Evolutionary conservation across 2,888 invertebrate genomes (phyloP), one percentile per base, ranked within the genome.

Genomic region (Ganaspis brasiliensis): DNA sequence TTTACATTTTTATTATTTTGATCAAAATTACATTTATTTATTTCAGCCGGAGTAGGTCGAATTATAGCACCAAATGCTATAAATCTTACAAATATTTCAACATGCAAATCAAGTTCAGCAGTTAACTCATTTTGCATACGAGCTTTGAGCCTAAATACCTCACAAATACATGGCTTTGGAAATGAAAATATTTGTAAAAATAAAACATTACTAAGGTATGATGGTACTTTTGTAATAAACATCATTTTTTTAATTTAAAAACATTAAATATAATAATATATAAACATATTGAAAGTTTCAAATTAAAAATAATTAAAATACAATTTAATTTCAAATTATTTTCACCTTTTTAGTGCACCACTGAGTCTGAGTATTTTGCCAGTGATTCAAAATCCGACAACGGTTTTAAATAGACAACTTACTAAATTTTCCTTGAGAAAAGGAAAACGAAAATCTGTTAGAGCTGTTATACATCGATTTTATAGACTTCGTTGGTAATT

Each of bases 361-460:
- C 6, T 40, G 45, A 21, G 73, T 14, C 75, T 26, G 1, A 61
- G 21, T 31, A 72, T 78, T 4, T 56, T 80, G 19, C 14, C 55
- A 37, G 63, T 72, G 71, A n/a, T 4, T 45, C 59, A 71, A 67
- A 10, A 26, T 4, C 35, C 73, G 6, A 52, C 37, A n/a, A n/a
- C 19, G 52, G 37, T 81, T 14, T 85, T 87, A 57, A 82, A 81
- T 0, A 92, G 97, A 87, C 94, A 93, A n/a, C 92, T 97, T 0
- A 96, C 94, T 0, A 96, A 97, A 89, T 97, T 94, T 90, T 96
- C 97, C 49, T 87, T 94, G 4, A 92, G 92, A 59, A 95, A 93
- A 87, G 97, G 97, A 0, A 97, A 96, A 91, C 93, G 96, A 81
- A 96, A 96, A 91, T 92, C 95, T 0, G 95, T 95, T 0, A 95